These are phyloP conservation scores for Plagodis dolabraria DNA, from an alignment of 2,888 invertebrate species.

Conservation along the genomic window DNA sequence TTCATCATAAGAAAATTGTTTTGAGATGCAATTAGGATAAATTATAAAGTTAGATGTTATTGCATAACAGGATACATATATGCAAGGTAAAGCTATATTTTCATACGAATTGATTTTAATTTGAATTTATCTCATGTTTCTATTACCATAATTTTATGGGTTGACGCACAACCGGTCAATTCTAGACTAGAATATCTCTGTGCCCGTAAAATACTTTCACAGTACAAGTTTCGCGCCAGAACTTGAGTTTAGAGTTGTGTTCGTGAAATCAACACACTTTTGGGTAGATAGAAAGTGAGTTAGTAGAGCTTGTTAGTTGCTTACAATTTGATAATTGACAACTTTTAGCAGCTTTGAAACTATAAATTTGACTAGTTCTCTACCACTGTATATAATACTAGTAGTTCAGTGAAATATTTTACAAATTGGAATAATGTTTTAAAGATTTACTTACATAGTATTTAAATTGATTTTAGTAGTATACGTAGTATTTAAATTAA, in stretches of 20 bases:
- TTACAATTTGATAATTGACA: background rate
- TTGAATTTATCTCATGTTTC: constrained; percentile 24
- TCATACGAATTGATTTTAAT: constrained; percentile 25
- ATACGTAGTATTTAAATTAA: background rate
- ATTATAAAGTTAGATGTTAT: constrained; percentile 10
- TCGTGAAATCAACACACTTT: constrained; percentile 44
- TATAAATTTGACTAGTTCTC: too few species aligned
- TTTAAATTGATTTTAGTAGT: background rate
- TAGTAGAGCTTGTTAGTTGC: background rate
- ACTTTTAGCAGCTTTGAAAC: background rate
- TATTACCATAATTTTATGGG: constrained; percentile 6
- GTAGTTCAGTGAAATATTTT: too few species aligned
- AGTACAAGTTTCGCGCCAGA: constrained; percentile 22
- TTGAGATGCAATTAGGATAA: constrained; percentile 24
- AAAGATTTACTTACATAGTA: too few species aligned
- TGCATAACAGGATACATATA: constrained; percentile 36
- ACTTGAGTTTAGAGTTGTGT: constrained; percentile 25
- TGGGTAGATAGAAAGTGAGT: constrained; percentile 42
- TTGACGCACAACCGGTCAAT: constrained; percentile 9
- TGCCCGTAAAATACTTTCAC: constrained; percentile 31
- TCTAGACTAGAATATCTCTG: constrained; percentile 5
- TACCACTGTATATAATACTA: too few species aligned
- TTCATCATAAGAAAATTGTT: constrained; percentile 15
- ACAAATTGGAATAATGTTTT: too few species aligned
- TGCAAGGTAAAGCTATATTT: constrained; percentile 27